These are phyloP conservation scores for Protosalanx chinensis DNA, from an alignment of 2,797 vertebrate species.

Conservation along the genomic window DNA sequence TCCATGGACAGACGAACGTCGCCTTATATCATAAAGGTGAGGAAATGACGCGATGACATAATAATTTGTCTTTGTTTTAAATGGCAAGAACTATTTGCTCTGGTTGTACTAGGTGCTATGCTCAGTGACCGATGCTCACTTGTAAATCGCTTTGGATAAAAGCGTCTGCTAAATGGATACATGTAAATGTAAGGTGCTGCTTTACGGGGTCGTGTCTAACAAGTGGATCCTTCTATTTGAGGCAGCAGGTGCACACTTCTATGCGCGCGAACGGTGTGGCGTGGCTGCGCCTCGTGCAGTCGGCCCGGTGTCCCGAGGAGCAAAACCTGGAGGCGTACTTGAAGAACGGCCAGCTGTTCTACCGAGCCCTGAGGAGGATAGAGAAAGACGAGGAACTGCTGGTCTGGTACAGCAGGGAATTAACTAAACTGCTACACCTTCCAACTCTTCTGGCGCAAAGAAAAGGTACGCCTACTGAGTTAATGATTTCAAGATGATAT, in stretches of 20 bases:
- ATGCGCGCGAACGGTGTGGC: constrained; percentile 73
- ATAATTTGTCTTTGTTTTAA: not conserved
- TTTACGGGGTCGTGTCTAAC: not conserved
- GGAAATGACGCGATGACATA: not conserved
- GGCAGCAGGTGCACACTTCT: constrained; percentile 74
- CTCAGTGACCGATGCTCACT: too few relatives aligned
- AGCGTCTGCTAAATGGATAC: too few relatives aligned
- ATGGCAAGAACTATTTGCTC: not conserved
- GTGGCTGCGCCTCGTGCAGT: constrained; percentile 80
- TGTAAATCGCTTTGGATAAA: too few relatives aligned
- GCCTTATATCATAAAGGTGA: constrained; percentile 82
- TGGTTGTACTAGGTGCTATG: not conserved
- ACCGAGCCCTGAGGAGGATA: constrained; percentile 77
- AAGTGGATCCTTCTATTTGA: not conserved
- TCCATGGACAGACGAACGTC: constrained; percentile 81
- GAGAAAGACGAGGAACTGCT: constrained; percentile 80
- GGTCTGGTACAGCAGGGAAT: constrained; percentile 82
- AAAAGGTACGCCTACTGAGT: constrained; percentile 67
- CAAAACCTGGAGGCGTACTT: constrained; percentile 83
- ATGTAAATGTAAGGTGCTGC: not conserved
- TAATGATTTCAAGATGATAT: not conserved
- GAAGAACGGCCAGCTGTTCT: constrained; percentile 81
- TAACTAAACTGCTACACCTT: constrained; percentile 75
- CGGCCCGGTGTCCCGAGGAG: constrained; percentile 77
- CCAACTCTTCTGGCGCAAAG: constrained; percentile 61